phyloP scores from a whole-genome alignment of 2,113 vertebrate genomes.

The Tragelaphus scriptus region DNA sequence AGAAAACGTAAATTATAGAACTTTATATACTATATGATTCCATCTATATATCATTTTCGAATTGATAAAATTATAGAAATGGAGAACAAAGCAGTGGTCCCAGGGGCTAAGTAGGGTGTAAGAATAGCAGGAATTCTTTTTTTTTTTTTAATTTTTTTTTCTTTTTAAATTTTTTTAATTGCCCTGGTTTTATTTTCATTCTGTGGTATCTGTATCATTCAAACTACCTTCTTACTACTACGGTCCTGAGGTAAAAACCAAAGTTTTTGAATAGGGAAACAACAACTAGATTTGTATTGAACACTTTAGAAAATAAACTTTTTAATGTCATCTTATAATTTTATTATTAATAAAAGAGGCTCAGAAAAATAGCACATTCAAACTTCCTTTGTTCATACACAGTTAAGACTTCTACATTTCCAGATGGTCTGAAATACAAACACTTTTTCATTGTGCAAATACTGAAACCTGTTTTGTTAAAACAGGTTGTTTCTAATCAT shows the following conservation, averaged over 20 bases:
- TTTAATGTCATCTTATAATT: neutral
- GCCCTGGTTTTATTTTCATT: constrained; percentile 39
- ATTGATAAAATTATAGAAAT: neutral
- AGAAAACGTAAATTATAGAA: neutral
- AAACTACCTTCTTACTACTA: neutral
- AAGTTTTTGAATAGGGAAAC: constrained; percentile 21
- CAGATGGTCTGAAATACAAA: constrained; percentile 42
- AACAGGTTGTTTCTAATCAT: constrained; percentile 24
- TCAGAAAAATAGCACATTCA: constrained; percentile 32
- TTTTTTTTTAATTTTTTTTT: neutral
- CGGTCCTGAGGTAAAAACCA: constrained; percentile 17
- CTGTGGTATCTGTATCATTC: neutral
- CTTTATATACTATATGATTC: neutral
- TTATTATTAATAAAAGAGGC: constrained; percentile 31
- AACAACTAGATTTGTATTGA: neutral
- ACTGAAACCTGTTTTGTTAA: constrained; percentile 29
- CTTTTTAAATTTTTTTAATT: neutral
- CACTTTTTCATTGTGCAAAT: constrained; percentile 24
- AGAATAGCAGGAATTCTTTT: neutral
- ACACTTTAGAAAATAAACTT: neutral
- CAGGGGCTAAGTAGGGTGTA: too few species aligned
- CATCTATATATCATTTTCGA: neutral
- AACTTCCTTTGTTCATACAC: constrained; percentile 29
- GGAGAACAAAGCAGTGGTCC: neutral
- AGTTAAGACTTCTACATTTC: constrained; percentile 19